Base-by-base conservation (phyloP, 2,888 invertebrate genomes). In the Trichogramma evanescens region DNA sequence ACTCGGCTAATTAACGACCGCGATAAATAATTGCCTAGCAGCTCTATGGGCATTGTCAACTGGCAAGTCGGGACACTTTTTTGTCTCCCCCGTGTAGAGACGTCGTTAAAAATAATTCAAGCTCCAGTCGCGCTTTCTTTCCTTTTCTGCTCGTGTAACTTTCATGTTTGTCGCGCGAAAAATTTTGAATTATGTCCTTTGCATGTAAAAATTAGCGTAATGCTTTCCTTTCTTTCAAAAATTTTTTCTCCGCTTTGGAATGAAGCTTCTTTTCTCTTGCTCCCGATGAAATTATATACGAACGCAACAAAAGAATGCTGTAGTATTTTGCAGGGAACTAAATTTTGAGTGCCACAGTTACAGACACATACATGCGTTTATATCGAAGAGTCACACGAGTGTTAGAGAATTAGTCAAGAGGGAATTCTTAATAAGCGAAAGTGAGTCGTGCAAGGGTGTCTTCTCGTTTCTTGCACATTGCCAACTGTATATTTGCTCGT, bases 401-500 rank as follows among this genome's bases (percentile, higher is more conserved):
- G 52, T 41, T 39, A 48, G 46, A 65, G 73, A 76, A 76, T 75
- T 75, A 75, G 74, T 71, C 74, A 72, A 71, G 69, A 72, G 76
- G 75, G 76, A 76, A 70, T 76, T 75, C 76, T 76, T 75, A 76
- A 77, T 74, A 75, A 75, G 72, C 70, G 70, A 67, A 74, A 71
- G 74, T 73, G 73, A 69, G 67, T 65, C 65, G 61, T 63, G 65
- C 63, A 67, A 68, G 71, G 65, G 67, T 66, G 70, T 71, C 71
- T 73, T 71, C 71, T 70, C 72, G 71, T 26, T 26, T 26, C 26
- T 26, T 26, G 26, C 26, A 26, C 26, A 26, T 26, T 26, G 26
- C 26, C 26, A 69, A 68, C 67, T 71, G 40, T 40, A 64, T 69
- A 72, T 74, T 72, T 73, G 72, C 76, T 75, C 75, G 26, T 74